These are phyloP conservation scores for zebrafish (Danio rerio) DNA, from an alignment of 2,113 vertebrate species.

Conservation along the genomic window DNA sequence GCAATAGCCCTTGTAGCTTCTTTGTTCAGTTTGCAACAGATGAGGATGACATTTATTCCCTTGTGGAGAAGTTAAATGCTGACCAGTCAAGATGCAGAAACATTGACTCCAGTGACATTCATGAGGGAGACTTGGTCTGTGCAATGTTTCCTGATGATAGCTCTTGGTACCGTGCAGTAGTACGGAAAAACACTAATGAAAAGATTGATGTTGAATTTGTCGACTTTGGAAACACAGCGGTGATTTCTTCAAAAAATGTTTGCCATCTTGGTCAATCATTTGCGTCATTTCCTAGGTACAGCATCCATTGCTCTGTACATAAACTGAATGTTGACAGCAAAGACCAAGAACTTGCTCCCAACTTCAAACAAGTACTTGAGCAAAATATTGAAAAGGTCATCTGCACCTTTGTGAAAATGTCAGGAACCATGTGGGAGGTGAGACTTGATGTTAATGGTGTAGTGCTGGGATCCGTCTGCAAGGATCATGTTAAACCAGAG, in stretches of 20 bases:
- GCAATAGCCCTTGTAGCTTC: conserved; percentile 83
- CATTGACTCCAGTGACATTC: conserved; percentile 63
- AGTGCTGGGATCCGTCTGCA: conserved; percentile 68
- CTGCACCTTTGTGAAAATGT: conserved; percentile 81
- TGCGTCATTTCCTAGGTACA: conserved; percentile 73
- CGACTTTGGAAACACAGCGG: conserved; percentile 89
- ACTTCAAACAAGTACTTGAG: conserved; percentile 75
- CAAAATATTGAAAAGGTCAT: conserved; percentile 70
- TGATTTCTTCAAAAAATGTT: conserved; percentile 70
- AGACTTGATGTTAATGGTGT: conserved; percentile 76
- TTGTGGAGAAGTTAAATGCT: conserved; percentile 83
- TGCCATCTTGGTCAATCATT: conserved; percentile 70
- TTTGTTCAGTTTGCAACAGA: conserved; percentile 84
- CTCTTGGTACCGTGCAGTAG: conserved; percentile 86
- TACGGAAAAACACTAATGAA: conserved; percentile 68
- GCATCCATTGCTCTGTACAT: conserved; percentile 82
- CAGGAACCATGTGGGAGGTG: conserved; percentile 84
- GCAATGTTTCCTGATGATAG: conserved; percentile 85
- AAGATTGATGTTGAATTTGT: conserved; percentile 82
- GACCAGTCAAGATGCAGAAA: conserved; percentile 43
- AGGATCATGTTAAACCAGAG: conserved; percentile 37
- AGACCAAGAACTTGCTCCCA: conserved; percentile 56
- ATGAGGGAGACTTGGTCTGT: conserved; percentile 81
- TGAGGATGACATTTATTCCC: conserved; percentile 74
- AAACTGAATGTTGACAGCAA: conserved; percentile 51